A percentile compares a stretch with the other conserved stretches of the same genome.
Conservation (phyloP, 2,888 invertebrate species). For the Polylopha cassiicola region DNA sequence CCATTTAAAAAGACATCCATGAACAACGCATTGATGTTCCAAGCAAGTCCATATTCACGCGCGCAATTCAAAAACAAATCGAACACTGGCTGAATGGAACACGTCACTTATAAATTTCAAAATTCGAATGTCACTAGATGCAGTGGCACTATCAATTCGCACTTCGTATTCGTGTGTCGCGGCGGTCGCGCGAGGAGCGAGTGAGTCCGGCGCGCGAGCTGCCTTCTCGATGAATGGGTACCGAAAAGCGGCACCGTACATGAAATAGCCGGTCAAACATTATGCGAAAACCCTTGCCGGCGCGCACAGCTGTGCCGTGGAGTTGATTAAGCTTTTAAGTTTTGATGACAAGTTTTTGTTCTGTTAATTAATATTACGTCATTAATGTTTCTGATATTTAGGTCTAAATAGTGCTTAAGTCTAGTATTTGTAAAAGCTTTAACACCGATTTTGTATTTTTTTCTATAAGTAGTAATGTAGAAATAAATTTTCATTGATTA, state of each 20-base stretch:
- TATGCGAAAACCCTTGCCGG: conserved; percentile 74
- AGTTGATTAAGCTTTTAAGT: no score
- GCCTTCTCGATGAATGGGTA: conserved; percentile 75
- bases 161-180: conserved; percentile 52
- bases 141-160: conserved; percentile 37
- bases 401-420: no score
- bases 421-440: no score
- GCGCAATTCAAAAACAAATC: conserved; percentile 38
- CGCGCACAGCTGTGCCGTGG: conserved; percentile 59
- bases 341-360: no score
- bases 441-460: no score
- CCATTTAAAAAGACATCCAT: conserved; percentile 77
- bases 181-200: conserved; percentile 55
- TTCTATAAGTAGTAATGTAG: no score
- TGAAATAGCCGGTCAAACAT: conserved; percentile 73
- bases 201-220: conserved; percentile 72
- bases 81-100: conserved; percentile 51
- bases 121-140: conserved; percentile 44
- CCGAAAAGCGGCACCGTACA: conserved; percentile 74
- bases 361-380: no score
- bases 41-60: conserved; percentile 74
- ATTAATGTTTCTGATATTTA: no score
- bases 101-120: conserved; percentile 34
- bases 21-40: conserved; percentile 74
- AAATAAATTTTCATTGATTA: no score